These are phyloP conservation scores for Chrysochloris asiatica DNA, from an alignment of 2,113 vertebrate species.

Conservation along the genomic window DNA sequence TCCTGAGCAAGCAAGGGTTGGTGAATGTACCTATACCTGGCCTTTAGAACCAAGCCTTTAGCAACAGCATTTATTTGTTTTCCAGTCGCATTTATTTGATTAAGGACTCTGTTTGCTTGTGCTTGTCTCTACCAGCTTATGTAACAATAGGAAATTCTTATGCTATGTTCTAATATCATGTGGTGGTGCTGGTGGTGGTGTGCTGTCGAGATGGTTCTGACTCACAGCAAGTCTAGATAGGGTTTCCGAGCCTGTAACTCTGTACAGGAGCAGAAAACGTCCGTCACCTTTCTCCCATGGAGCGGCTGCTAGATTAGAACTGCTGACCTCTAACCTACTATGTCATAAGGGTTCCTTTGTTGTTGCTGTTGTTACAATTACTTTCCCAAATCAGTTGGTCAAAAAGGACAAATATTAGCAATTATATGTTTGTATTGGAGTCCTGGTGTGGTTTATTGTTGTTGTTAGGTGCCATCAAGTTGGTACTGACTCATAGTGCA, in stretches of 20 bases:
- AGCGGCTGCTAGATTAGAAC: too few relatives aligned
- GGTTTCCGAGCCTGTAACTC: too few relatives aligned
- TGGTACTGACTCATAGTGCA: too few relatives aligned
- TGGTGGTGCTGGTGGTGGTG: too few relatives aligned
- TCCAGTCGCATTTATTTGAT: neutral
- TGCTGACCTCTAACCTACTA: too few relatives aligned
- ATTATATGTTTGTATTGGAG: neutral
- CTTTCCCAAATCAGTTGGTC: neutral
- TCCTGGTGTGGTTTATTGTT: too few relatives aligned
- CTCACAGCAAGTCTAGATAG: too few relatives aligned
- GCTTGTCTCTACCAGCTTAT: neutral
- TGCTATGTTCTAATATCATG: neutral
- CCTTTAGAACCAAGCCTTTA: neutral
- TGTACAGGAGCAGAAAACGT: too few relatives aligned
- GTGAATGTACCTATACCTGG: neutral
- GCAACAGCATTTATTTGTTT: neutral
- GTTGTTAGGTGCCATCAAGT: too few relatives aligned
- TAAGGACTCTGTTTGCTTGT: neutral
- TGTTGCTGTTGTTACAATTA: neutral
- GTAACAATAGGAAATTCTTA: neutral
- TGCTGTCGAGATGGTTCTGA: too few relatives aligned
- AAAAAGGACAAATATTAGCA: neutral
- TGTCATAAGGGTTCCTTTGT: too few relatives aligned
- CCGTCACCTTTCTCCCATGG: too few relatives aligned
- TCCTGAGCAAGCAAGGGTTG: neutral